These are phyloP conservation scores for Drosophila koepferae DNA, from an alignment of 2,888 invertebrate species.

Conservation along the genomic window DNA sequence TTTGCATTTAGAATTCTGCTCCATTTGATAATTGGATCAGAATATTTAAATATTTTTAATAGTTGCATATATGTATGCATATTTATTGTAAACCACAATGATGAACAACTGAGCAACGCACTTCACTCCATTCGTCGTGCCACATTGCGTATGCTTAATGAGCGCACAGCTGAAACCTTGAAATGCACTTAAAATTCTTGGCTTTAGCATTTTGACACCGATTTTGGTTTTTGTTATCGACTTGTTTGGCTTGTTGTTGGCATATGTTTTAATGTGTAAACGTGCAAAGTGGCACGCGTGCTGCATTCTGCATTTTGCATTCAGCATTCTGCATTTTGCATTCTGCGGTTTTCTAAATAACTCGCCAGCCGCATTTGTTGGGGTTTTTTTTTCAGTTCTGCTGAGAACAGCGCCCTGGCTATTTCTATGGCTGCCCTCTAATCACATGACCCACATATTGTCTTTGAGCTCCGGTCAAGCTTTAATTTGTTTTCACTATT, in stretches of 20 bases:
- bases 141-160: constrained; percentile 61
- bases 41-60: not conserved
- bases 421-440: constrained; percentile 68
- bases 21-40: not conserved
- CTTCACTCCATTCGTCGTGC: constrained; percentile 7
- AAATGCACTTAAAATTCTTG: constrained; percentile 73
- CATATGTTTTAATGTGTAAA: not conserved
- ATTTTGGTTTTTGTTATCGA: constrained; percentile 71
- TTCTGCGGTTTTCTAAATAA: constrained; percentile 76
- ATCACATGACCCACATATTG: constrained; percentile 50
- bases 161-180: constrained; percentile 59
- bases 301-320: constrained; percentile 46
- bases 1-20: not conserved
- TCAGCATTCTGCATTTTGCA: constrained; percentile 73
- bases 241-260: constrained; percentile 44
- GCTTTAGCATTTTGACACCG: constrained; percentile 68
- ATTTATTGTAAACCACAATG: not conserved
- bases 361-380: constrained; percentile 67
- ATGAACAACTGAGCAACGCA: not conserved
- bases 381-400: constrained; percentile 33
- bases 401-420: constrained; percentile 22
- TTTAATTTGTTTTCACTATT: constrained; percentile 15
- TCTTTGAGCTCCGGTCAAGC: constrained; percentile 42
- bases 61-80: not conserved
- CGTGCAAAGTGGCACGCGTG: constrained; percentile 66